A percentile compares a stretch with the other conserved stretches of the same genome.
Evolutionary conservation across 2,113 vertebrate genomes (phyloP).

Genomic region (Anser brachyrhynchus): DNA sequence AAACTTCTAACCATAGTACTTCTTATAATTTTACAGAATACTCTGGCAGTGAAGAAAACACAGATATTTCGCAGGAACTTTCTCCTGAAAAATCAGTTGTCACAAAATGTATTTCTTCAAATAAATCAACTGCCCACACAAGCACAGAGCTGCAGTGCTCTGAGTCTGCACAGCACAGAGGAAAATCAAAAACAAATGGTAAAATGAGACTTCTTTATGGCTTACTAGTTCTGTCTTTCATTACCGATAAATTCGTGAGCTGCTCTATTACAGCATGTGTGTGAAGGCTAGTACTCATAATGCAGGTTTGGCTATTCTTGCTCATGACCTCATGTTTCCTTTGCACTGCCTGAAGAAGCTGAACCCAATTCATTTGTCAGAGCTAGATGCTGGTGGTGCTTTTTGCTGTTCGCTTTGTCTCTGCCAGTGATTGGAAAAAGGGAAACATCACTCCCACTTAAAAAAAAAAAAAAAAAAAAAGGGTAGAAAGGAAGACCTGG

Average conservation of each 20-base stretch:
- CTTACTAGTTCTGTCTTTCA: background rate
- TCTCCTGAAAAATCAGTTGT: constrained; percentile 75
- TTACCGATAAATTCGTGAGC: background rate
- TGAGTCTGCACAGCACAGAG: constrained; percentile 81
- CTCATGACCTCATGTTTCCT: fast-evolving
- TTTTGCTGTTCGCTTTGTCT: background rate
- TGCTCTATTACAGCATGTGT: background rate
- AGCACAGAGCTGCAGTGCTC: constrained; percentile 78
- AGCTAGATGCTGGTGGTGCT: background rate
- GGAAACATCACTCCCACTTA: too few species aligned
- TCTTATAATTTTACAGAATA: constrained; percentile 64
- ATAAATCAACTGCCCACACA: constrained; percentile 78
- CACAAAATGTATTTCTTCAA: constrained; percentile 75
- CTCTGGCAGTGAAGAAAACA: constrained; percentile 84
- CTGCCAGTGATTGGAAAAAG: too few species aligned
- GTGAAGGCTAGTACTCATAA: fast-evolving
- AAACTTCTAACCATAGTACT: background rate
- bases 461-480: too few species aligned
- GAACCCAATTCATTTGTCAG: background rate
- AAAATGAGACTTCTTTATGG: background rate
- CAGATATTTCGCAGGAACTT: constrained; percentile 76
- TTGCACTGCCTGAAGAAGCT: background rate
- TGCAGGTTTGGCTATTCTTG: background rate
- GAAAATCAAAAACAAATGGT: constrained; percentile 80
- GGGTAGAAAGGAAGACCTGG: too few species aligned